A percentile compares a stretch with the other conserved stretches of the same genome.
These are phyloP conservation scores for Trypoxylus dichotomus DNA, from an alignment of 1,140 invertebrate species.

Conservation along the genomic window DNA sequence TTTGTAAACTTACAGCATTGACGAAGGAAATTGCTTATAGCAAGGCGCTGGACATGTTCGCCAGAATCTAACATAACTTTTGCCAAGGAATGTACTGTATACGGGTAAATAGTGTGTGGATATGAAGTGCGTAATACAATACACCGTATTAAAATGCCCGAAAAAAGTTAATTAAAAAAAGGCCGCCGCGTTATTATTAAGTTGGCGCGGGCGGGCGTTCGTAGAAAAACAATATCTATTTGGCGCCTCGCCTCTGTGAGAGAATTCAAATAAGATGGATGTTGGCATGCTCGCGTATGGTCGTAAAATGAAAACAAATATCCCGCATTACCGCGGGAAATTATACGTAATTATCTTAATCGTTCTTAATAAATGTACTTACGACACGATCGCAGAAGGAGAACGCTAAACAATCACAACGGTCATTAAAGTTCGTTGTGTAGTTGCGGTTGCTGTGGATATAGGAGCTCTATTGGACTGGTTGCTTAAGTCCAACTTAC, in stretches of 20 bases:
- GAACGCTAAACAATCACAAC: background rate
- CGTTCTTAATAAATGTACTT: background rate
- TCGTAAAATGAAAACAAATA: slow-evolving; percentile 2
- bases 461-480: no score
- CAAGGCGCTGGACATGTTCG: no score
- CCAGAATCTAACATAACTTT: background rate
- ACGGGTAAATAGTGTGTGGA: background rate
- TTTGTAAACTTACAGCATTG: no score
- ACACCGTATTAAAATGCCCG: background rate
- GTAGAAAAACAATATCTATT: background rate
- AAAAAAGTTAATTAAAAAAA: background rate
- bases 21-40: no score
- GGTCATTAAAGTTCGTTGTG: background rate
- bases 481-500: no score
- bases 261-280: background rate
- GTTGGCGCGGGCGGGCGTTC: background rate
- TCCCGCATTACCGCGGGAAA: slow-evolving; percentile 1
- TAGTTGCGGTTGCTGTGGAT: background rate
- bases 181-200: background rate
- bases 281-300: background rate
- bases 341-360: slow-evolving; percentile 4
- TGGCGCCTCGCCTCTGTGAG: background rate
- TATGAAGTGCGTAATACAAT: background rate
- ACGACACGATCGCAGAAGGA: background rate
- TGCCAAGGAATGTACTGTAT: background rate